A percentile compares a stretch with the other conserved stretches of the same genome.
phyloP scores from a whole-genome alignment of 1,140 invertebrate genomes.

The Harlomillsia oculata region DNA sequence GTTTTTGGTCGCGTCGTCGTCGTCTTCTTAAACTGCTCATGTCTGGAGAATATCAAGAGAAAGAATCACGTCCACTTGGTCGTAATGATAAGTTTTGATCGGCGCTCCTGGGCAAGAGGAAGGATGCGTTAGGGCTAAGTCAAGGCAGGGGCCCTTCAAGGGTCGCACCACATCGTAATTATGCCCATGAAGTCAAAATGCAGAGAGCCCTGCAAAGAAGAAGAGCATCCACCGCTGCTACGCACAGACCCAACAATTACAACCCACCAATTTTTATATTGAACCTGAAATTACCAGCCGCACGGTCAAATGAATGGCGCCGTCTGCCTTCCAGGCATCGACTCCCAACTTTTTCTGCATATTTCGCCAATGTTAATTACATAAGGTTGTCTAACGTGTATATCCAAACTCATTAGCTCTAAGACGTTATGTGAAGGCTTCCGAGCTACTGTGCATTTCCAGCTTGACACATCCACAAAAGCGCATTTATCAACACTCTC shows the following conservation, averaged over 20 bases:
- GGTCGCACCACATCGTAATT: constrained; percentile 15
- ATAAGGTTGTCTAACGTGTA: constrained; percentile 30
- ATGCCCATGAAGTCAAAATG: neutral
- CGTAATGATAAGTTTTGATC: constrained; percentile 34
- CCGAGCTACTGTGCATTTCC: constrained; percentile 27
- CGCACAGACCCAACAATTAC: constrained; percentile 36
- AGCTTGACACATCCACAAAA: constrained; percentile 24
- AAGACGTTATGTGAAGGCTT: constrained; percentile 33
- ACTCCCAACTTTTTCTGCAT: constrained; percentile 31
- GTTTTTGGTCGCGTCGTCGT: no score
- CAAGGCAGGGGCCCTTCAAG: constrained; percentile 8
- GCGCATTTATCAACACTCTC: neutral
- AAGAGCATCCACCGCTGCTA: constrained; percentile 15
- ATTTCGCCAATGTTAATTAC: constrained; percentile 36
- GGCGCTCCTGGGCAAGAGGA: constrained; percentile 24
- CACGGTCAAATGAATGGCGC: constrained; percentile 36
- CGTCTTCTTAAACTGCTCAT: no score
- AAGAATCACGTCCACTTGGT: constrained; percentile 12
- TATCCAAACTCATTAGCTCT: constrained; percentile 34
- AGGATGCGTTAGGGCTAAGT: neutral
- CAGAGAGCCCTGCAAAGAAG: neutral
- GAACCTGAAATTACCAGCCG: constrained; percentile 37
- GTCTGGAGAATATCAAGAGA: neutral
- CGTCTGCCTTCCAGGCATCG: constrained; percentile 31
- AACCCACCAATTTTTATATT: constrained; percentile 37